Conservation (phyloP, 2,888 invertebrate species). For the Thereva unica region DNA sequence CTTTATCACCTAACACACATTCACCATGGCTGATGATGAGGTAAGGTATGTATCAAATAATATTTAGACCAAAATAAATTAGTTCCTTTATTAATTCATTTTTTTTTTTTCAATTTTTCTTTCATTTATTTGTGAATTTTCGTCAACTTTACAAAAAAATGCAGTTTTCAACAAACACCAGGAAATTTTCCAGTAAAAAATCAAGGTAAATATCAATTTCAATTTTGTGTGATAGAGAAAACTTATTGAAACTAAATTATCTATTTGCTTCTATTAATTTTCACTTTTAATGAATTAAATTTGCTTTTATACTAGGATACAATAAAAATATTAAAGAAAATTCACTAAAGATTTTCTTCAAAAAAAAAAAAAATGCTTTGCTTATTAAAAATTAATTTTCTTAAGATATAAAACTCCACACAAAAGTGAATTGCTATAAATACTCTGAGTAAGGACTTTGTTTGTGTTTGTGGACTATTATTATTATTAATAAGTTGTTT, state of each 20-base stretch:
- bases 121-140: too few species aligned
- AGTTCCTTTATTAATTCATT: neutral
- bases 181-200: too few species aligned
- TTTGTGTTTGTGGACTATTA: too few species aligned
- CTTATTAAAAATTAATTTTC: neutral
- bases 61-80: neutral
- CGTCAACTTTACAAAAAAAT: too few species aligned
- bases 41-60: slow-evolving; percentile 74
- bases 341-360: neutral
- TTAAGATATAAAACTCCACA: slow-evolving; percentile 1
- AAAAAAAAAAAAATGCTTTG: neutral
- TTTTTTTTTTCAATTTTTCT: neutral
- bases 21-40: slow-evolving; percentile 91
- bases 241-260: too few species aligned
- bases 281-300: too few species aligned
- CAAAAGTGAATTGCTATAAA: slow-evolving; percentile 16
- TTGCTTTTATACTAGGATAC: neutral
- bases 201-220: too few species aligned
- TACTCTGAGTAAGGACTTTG: neutral
- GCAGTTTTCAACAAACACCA: too few species aligned
- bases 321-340: neutral
- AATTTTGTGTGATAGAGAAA: too few species aligned
- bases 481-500: neutral
- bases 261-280: too few species aligned
- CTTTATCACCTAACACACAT: slow-evolving; percentile 49